Percentiles rank a stretch among this genome's conserved stretches.
Evolutionary conservation across 2,888 invertebrate genomes (phyloP).

Genomic region (Macrophya annulata): DNA sequence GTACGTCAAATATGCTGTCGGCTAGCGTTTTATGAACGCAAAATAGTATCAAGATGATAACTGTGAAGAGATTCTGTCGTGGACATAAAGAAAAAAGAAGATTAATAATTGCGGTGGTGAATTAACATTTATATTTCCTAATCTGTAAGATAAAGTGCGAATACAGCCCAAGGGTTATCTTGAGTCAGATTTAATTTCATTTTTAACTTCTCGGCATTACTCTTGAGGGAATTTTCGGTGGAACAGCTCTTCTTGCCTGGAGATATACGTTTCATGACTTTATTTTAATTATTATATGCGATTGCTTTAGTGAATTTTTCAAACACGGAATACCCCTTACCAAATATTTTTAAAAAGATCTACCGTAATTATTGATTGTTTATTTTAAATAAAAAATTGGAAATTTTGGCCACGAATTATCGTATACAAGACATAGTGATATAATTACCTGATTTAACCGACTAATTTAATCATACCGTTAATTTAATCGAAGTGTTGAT

Average conservation of each 20-base stretch:
- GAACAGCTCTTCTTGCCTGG: not conserved
- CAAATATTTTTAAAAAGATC: not conserved
- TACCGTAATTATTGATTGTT: not conserved
- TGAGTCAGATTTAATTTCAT: not conserved
- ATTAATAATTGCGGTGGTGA: not conserved
- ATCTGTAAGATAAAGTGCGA: not conserved
- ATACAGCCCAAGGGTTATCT: not conserved
- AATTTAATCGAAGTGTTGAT: not conserved
- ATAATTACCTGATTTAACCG: conserved; percentile 7
- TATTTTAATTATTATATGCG: not conserved
- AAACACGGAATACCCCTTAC: not conserved
- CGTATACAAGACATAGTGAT: conserved; percentile 20
- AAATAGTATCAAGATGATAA: not conserved
- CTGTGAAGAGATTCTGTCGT: not conserved
- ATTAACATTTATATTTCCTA: not conserved
- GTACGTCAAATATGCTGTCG: not conserved
- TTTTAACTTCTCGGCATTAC: not conserved
- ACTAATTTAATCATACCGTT: not conserved
- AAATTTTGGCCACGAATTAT: not conserved
- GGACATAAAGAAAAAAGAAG: not conserved
- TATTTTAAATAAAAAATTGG: not conserved
- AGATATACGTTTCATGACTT: not conserved
- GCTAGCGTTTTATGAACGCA: not conserved
- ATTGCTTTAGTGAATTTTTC: not conserved
- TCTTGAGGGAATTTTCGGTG: not conserved